Base-by-base conservation (phyloP, 2,888 invertebrate genomes). In the Chirona hameri region DNA sequence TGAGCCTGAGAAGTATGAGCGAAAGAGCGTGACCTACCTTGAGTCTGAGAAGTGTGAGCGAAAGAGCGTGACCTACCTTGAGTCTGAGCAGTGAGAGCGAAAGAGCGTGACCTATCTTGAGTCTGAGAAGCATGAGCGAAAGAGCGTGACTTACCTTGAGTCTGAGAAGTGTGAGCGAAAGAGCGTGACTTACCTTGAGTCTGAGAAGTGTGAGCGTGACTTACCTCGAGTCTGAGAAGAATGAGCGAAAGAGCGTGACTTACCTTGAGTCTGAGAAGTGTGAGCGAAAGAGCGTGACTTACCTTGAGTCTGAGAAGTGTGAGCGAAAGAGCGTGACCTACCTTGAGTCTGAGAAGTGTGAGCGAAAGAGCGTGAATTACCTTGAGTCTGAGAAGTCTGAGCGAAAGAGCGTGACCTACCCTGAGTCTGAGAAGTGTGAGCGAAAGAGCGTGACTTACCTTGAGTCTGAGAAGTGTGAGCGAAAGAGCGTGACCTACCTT, bases 381-480 rank as follows among this genome's bases (percentile, higher is more conserved):
- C 52, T 80, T 80, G 80, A 1, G 80, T 29, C 29, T 80, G 80
- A 27, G 52, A 48, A 12, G 80, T 52, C 3, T 52, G 85, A 0
- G 85, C 84, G 39, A 39, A 52, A 52, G 52, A 1, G 52, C 12
- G 52, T 18, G 1, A 10, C 80, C 52, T 15, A 80, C 80, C 52
- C 52, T 80, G 80, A 1, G 80, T 29, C 29, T 80, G 80, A 27
- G 80, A n/a, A n/a, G n/a, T n/a, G n/a, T n/a, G n/a, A n/a, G n/a
- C n/a, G n/a, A n/a, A n/a, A n/a, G n/a, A n/a, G n/a, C 12, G 52
- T 18, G 1, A 10, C 80, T 52, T 15, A 80, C 52, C 52, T 80
- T 80, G 80, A 1, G 80, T 29, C 29, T 80, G 80, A 27, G 52
- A 48, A 12, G 80, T 52, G 15, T 52, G 85, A 0, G 85, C 84